A percentile compares a stretch with the other conserved stretches of the same genome.
phyloP scores from a whole-genome alignment of 2,113 vertebrate genomes.

The Rattus norvegicus region DNA sequence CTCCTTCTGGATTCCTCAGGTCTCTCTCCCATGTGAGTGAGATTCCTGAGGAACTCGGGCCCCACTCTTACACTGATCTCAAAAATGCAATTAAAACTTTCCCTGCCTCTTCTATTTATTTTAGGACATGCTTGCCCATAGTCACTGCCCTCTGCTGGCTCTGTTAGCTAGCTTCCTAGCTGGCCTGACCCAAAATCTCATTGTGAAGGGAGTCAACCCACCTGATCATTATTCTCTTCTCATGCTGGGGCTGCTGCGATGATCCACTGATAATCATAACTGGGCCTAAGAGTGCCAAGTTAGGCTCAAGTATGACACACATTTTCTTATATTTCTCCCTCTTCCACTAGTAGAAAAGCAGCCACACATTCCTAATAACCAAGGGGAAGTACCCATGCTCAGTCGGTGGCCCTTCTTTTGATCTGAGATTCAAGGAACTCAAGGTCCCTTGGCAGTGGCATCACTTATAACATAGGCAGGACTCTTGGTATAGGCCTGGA shows the following conservation, averaged over 20 bases:
- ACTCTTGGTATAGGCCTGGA: background rate
- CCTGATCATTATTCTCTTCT: background rate
- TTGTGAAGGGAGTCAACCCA: background rate
- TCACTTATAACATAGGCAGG: background rate
- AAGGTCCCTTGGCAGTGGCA: background rate
- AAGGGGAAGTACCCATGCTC: background rate
- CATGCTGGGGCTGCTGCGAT: background rate
- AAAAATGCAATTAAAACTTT: background rate
- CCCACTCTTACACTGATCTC: background rate
- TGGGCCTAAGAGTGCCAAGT: background rate
- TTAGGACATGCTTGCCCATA: background rate
- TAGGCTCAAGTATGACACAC: background rate
- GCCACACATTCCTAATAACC: background rate
- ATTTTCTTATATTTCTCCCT: conserved; percentile 9
- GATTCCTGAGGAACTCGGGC: background rate
- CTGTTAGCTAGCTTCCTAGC: background rate
- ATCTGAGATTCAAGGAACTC: background rate
- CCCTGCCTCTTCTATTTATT: background rate
- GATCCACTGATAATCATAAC: background rate
- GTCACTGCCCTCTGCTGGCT: conserved; percentile 58
- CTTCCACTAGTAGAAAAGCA: background rate
- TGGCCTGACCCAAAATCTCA: background rate
- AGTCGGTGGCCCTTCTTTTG: background rate
- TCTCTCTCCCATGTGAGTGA: background rate
- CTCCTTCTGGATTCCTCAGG: conserved; percentile 4